Percentiles rank a stretch among this genome's conserved stretches.
These are phyloP conservation scores for Chloropsis hardwickii DNA, from an alignment of 2,113 vertebrate species.

Conservation along the genomic window DNA sequence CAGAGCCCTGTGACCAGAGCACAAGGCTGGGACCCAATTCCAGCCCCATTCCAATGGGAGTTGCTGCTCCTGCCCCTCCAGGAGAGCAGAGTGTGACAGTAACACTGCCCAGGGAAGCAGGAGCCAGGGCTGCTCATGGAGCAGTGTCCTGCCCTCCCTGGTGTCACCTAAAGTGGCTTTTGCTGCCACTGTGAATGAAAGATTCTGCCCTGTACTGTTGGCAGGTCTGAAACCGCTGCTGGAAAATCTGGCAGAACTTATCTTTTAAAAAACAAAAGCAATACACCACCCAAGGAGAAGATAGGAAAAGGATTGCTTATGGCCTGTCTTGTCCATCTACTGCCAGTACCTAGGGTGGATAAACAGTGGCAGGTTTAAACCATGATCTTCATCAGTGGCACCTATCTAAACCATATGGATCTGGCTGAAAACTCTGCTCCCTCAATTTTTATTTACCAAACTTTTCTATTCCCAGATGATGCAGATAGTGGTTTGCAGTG, in stretches of 20 bases:
- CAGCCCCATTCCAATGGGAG: not conserved
- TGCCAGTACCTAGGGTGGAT: not conserved
- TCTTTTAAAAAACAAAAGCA: not conserved
- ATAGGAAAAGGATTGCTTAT: not conserved
- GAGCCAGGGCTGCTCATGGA: not conserved
- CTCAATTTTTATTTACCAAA: not conserved
- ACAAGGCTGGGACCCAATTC: rapidly evolving
- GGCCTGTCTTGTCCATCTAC: too few relatives aligned
- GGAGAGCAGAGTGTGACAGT: rapidly evolving
- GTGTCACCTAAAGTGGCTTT: not conserved
- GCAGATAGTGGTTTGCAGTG: not conserved
- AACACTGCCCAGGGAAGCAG: not conserved
- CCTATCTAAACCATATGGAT: not conserved
- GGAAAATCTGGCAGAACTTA: not conserved
- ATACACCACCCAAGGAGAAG: not conserved
- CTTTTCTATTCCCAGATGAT: not conserved
- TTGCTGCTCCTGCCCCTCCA: not conserved
- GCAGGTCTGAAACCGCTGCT: not conserved
- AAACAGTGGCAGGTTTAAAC: not conserved
- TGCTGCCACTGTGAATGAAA: not conserved
- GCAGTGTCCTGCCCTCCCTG: not conserved
- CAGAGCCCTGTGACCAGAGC: not conserved
- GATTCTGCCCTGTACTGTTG: not conserved
- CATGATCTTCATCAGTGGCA: not conserved
- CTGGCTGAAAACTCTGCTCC: not conserved